Conservation (phyloP, 2,888 invertebrate genomes). For the Parnassius glacialis region DNA sequence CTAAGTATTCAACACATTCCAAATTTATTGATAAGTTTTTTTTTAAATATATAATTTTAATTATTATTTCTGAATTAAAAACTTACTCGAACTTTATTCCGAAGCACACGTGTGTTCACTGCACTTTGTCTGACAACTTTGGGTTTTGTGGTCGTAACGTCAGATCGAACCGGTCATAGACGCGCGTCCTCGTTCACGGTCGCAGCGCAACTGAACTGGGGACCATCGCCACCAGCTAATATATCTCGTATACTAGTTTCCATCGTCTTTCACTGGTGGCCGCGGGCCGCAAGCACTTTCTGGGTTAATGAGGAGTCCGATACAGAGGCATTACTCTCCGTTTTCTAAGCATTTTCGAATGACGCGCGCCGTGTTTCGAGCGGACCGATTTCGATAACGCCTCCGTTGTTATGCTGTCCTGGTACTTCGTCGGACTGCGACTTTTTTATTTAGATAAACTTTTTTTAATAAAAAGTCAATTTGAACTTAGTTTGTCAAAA, state of each 20-base stretch:
- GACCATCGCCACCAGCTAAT: conserved; percentile 51
- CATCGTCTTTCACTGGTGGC: conserved; percentile 75
- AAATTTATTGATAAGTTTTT: too few species aligned
- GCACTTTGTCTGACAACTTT: conserved; percentile 28
- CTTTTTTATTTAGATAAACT: background rate
- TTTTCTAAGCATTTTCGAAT: conserved; percentile 77
- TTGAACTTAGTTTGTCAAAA: background rate
- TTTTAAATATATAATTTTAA: background rate
- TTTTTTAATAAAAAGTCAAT: background rate
- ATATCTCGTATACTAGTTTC: conserved; percentile 75
- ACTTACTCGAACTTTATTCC: conserved; percentile 29
- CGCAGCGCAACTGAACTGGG: conserved; percentile 39
- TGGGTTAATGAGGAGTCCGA: conserved; percentile 76
- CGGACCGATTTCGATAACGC: conserved; percentile 28
- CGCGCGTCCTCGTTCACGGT: conserved; percentile 31
- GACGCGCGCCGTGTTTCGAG: conserved; percentile 42
- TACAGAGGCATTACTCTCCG: conserved; percentile 52
- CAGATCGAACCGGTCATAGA: conserved; percentile 22
- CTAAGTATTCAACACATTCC: too few species aligned
- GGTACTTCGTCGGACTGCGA: conserved; percentile 34
- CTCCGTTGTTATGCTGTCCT: conserved; percentile 59
- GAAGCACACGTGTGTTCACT: conserved; percentile 35
- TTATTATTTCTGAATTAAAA: background rate
- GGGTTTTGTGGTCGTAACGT: conserved; percentile 5
- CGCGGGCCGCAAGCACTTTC: conserved; percentile 62